Evolutionary conservation across 1,140 invertebrate genomes (phyloP), one percentile per base, ranked within the genome.

Genomic region (Popillia japonica): DNA sequence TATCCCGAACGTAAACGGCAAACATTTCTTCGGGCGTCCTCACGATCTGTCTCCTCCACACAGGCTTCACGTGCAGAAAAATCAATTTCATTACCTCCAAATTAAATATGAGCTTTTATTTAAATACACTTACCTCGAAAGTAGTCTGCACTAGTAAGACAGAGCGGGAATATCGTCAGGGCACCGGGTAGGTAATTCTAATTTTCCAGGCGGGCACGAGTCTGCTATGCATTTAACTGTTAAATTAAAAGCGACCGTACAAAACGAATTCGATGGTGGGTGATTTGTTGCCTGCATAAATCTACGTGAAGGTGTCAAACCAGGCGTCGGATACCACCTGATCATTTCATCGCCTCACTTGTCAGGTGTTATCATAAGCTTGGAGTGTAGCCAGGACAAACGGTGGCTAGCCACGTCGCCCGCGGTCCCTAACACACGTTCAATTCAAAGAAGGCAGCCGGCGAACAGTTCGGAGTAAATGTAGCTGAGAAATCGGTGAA

Each of bases 401-500:
- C 11, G 3, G 2, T 17, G 34, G 72, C 27, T 27, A 27, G 61
- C n/a, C 72, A 27, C 40, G 7, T 40, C 72, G 27, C n/a, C 72
- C 72, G 10, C 59, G 6, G 23, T 20, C 7, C 17, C 17, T 8
- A 20, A 3, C 59, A 64, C 59, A 27, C 23, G 23, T 27, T 22
- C 59, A 64, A 80, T 77, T 78, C 81, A 80, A 78, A 80, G 80
- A 79, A 80, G 77, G 78, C 80, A 82, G 81, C 80, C 80, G 81
- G 78, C 77, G 83, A 83, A 83, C 82, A 85, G 84, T 86, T 84
- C 84, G 80, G 80, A 80, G 84, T 86, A 86, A 86, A 86, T 86
- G 85, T 86, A 86, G 85, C 85, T 86, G 84, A 85, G 84, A 86
- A 86, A 86, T 86, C 82, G 85, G 84, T 86, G 81, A 86, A 84